Evolutionary conservation across 2,797 vertebrate genomes (phyloP).

Genomic region (Rhynchotus rufescens): DNA sequence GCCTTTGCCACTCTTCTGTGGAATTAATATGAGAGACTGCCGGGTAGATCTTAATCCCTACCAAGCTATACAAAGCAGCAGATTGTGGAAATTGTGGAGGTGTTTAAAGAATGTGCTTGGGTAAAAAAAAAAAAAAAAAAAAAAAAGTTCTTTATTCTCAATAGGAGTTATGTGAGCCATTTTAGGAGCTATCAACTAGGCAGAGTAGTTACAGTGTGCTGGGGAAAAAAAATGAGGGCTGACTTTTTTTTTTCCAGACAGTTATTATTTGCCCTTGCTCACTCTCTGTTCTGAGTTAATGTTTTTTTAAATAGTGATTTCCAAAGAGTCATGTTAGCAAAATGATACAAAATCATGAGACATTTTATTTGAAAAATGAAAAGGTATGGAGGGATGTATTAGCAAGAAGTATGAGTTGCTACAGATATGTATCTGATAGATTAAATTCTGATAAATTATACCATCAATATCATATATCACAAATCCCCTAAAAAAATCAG

Average conservation of each 20-base stretch:
- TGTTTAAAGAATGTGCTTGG: constrained; percentile 22
- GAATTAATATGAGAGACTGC: constrained; percentile 49
- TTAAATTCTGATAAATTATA: background rate
- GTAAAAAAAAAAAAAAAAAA: background rate
- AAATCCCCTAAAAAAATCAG: background rate
- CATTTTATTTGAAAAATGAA: background rate
- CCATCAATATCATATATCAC: background rate
- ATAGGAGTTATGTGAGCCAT: background rate
- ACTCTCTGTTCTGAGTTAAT: background rate
- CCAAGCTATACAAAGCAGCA: constrained; percentile 7
- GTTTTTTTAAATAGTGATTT: constrained; percentile 45
- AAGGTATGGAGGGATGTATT: background rate
- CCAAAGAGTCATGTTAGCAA: constrained; percentile 29
- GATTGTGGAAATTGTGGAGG: constrained; percentile 53
- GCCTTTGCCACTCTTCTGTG: constrained; percentile 74
- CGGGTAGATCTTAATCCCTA: constrained; percentile 49
- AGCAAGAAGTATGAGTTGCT: background rate
- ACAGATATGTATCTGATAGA: background rate
- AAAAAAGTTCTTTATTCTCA: constrained; percentile 16
- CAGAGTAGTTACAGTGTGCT: background rate
- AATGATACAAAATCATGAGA: background rate
- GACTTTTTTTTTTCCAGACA: background rate
- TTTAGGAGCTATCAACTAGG: background rate
- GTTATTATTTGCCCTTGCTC: constrained; percentile 16
- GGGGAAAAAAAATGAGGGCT: background rate